Conservation (phyloP, 2,797 vertebrate species). For the Poliocrania exsul region DNA sequence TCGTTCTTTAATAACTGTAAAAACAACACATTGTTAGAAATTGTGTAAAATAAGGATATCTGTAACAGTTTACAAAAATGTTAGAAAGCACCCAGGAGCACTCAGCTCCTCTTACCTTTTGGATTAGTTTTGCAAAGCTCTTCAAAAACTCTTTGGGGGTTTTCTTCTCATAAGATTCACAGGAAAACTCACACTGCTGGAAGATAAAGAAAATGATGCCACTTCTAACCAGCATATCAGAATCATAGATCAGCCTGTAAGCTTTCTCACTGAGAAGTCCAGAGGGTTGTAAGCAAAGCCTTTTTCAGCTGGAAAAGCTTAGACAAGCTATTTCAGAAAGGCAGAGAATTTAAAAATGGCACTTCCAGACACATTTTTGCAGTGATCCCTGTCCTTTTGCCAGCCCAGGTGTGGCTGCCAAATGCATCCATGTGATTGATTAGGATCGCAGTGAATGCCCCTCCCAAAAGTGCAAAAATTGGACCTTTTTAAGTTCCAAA, state of each 20-base stretch:
- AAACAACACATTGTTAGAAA: slow-evolving; percentile 28
- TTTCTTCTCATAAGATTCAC: slow-evolving; percentile 67
- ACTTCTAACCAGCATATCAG: background rate
- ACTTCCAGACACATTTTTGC: background rate
- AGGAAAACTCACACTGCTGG: slow-evolving; percentile 62
- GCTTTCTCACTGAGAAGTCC: background rate
- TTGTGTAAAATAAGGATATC: background rate
- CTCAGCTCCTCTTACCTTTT: slow-evolving; percentile 63
- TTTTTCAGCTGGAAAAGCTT: background rate
- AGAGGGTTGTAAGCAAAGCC: background rate
- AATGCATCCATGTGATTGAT: fast-evolving
- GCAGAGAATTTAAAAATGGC: background rate
- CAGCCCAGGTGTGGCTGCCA: background rate
- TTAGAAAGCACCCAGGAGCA: background rate
- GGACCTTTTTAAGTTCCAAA: background rate
- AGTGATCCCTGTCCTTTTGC: background rate
- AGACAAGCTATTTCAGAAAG: background rate
- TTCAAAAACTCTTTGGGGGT: slow-evolving; percentile 57
- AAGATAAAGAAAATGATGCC: slow-evolving; percentile 34
- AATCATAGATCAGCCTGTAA: background rate
- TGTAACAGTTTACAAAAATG: background rate
- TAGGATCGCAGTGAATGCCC: background rate
- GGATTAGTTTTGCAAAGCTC: slow-evolving; percentile 63
- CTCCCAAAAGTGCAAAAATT: background rate
- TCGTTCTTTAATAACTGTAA: slow-evolving; percentile 63